Percentiles rank a stretch among this genome's conserved stretches.
Conservation (phyloP, 2,113 vertebrate genomes). For the Sciurus niger region DNA sequence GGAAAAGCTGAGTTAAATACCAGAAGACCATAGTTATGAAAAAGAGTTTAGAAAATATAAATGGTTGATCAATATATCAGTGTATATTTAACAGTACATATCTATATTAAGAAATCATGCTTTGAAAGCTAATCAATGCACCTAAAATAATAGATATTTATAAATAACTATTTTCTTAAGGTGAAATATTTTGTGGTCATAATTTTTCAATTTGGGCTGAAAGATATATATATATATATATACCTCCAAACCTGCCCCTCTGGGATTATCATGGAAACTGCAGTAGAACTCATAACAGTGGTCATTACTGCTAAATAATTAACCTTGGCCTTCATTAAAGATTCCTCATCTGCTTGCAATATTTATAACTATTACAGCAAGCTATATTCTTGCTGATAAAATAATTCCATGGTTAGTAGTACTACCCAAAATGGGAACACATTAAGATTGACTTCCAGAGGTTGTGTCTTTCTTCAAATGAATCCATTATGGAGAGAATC, state of each 20-base stretch:
- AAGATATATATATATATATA: too few relatives aligned
- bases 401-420: background rate
- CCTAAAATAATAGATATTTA: background rate
- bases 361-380: background rate
- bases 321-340: conserved; percentile 59
- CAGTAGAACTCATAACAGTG: background rate
- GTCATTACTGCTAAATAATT: conserved; percentile 13
- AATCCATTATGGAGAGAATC: conserved; percentile 35
- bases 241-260: too few relatives aligned
- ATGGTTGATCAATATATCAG: background rate
- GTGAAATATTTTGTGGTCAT: background rate
- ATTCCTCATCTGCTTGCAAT: background rate
- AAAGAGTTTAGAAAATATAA: background rate
- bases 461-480: conserved; percentile 41
- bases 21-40: background rate
- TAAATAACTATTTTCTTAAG: background rate
- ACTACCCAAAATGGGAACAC: background rate
- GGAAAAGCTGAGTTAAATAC: background rate
- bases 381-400: background rate
- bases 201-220: background rate
- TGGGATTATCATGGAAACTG: background rate
- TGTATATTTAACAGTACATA: rapidly evolving
- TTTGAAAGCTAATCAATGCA: background rate
- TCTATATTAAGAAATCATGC: too few relatives aligned
- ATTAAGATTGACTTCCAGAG: background rate